phyloP scores from a whole-genome alignment of 2,797 vertebrate species.

The Bradypodion pumilum region DNA sequence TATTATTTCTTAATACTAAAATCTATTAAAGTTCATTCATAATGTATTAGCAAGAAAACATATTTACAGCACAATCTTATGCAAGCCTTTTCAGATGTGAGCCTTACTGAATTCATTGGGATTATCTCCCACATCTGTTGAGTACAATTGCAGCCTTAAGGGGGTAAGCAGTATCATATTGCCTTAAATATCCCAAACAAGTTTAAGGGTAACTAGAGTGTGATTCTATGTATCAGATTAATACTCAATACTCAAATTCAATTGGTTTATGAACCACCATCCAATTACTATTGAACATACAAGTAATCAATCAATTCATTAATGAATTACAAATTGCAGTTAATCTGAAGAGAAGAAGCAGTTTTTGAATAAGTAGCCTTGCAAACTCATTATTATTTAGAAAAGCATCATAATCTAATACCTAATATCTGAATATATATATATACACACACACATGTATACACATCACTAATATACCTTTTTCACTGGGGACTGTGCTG shows the following conservation, averaged over 20 bases:
- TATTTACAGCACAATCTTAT: neutral
- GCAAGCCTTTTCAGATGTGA: neutral
- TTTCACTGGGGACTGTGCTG: conserved; percentile 31
- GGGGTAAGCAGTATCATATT: neutral
- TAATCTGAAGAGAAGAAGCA: neutral
- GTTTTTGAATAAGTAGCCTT: neutral
- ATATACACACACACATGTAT: too few relatives aligned
- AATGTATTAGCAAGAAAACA: neutral
- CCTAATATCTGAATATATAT: conserved; percentile 15
- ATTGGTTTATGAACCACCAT: neutral
- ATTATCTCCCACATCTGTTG: neutral
- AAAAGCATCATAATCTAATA: neutral
- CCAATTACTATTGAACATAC: neutral
- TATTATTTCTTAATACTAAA: neutral
- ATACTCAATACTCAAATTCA: neutral
- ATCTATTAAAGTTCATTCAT: neutral
- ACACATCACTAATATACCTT: neutral
- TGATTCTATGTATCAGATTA: neutral
- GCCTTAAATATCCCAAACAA: conserved; percentile 1
- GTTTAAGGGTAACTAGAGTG: neutral
- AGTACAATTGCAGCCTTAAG: neutral
- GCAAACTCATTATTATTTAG: neutral
- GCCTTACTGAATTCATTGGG: neutral
- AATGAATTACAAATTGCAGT: conserved; percentile 10
- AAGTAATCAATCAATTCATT: conserved; percentile 23